Base-by-base conservation (phyloP, 2,113 vertebrate genomes). In the Pipa parva region DNA sequence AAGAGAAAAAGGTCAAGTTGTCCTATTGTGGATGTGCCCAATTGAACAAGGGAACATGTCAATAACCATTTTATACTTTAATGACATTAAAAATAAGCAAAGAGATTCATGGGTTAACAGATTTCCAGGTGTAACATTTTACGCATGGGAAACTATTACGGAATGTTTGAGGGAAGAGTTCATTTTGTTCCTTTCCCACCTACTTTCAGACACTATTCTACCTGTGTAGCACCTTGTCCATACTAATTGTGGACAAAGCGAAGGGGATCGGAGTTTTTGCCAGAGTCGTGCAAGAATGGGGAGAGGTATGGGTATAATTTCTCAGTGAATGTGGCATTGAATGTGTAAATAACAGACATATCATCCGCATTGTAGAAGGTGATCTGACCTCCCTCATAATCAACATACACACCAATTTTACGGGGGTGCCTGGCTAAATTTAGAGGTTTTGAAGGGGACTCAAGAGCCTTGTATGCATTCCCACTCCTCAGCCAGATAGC, bases 321-420 rank as follows among this genome's bases (percentile, higher is more conserved):
- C 58, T 83, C 84, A 0, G 1, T 57, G 63, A 85, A 84, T 2
- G 28, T 70, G 54, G 56, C 70, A 7, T 7, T 72, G 71, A 86
- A 86, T 24, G 82, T 83, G 17, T 86, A 86, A 63, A 86, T 77
- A 52, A 80, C 77, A n/a, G 37, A 22, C 82, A 82, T 81, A 24
- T 50, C 62, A 2, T 64, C 28, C 9, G 81, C 81, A 5, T 79
- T 73, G 12, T 84, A 86, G 70, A 85, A 86, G 46, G 83, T 83
- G 5, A 86, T 71, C 20, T 84, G 83, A 2, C 82, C 81, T 6
- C 70, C 82, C 37, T 85, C 84, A 6, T 84, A 82, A 74, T 86
- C 81, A 61, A 86, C 50, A 27, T 79, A 84, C 9, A 86, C 61
- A 6, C 84, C 84, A 39, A 86, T 76, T 59, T 51, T 78, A 8